Evolutionary conservation across 1,140 invertebrate species (phyloP).

Genomic region (Zaprionus nigranus): DNA sequence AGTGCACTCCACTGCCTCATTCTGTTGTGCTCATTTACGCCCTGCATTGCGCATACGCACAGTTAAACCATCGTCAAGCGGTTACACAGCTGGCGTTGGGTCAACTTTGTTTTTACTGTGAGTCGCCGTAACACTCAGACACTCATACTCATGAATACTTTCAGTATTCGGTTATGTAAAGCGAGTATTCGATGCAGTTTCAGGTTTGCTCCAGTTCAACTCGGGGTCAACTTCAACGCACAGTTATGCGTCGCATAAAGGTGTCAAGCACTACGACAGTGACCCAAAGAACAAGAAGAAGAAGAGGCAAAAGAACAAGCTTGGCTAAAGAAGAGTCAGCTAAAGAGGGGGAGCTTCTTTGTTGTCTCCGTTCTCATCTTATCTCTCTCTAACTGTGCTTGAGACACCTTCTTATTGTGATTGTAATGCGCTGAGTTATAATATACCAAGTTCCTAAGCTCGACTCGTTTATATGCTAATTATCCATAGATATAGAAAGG

Average conservation of each 20-base stretch:
- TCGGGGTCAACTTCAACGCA: slow-evolving; percentile 31
- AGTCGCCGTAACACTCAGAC: slow-evolving; percentile 21
- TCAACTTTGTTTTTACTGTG: not conserved
- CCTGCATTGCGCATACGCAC: slow-evolving; percentile 47
- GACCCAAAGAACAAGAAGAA: slow-evolving; percentile 31
- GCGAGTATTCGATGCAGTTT: slow-evolving; percentile 21
- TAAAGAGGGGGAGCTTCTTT: slow-evolving; percentile 21
- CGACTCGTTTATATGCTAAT: slow-evolving; percentile 52
- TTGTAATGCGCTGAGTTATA: not conserved
- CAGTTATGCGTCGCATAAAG: slow-evolving; percentile 43
- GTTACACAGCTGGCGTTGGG: slow-evolving; percentile 3
- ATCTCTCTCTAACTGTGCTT: slow-evolving; percentile 43
- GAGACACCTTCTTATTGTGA: slow-evolving; percentile 10
- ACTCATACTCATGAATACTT: slow-evolving; percentile 10
- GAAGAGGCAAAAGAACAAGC: not conserved
- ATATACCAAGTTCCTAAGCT: not conserved
- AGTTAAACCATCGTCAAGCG: slow-evolving; percentile 22
- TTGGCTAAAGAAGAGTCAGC: not conserved
- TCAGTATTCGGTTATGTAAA: slow-evolving; percentile 38
- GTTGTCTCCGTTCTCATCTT: slow-evolving; percentile 27
- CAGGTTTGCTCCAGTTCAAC: not conserved
- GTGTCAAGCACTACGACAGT: slow-evolving; percentile 45
- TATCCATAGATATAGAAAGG: slow-evolving; percentile 23
- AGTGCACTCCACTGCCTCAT: not conserved
- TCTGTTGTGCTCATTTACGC: slow-evolving; percentile 24